Evolutionary conservation across 2,113 vertebrate species (phyloP).

Genomic region (Poeciliopsis occidentalis): DNA sequence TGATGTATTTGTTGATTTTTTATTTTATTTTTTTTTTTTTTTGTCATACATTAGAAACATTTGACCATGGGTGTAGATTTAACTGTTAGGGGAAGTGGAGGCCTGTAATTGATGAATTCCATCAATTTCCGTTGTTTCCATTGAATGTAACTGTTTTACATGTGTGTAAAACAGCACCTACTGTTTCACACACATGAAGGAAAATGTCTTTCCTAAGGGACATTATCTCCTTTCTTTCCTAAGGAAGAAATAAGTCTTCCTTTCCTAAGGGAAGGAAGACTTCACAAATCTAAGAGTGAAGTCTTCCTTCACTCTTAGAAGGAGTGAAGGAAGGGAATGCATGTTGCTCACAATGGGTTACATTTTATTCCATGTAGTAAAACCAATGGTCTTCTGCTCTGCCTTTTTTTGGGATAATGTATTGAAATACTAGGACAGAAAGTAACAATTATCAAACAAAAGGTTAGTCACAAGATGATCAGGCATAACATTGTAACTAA

Average conservation of each 20-base stretch:
- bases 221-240: background rate
- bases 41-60: no score
- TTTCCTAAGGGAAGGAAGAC: no score
- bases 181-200: slow-evolving; percentile 33
- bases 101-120: slow-evolving; percentile 3
- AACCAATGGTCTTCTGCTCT: background rate
- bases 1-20: no score
- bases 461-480: background rate
- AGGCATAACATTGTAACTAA: no score
- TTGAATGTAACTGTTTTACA: no score
- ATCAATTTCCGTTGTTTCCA: no score
- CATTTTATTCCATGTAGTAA: background rate
- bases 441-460: slow-evolving; percentile 35
- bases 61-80: background rate
- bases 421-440: slow-evolving; percentile 14
- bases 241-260: no score
- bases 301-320: slow-evolving; percentile 22
- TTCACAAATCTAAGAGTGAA: no score
- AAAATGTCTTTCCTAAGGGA: slow-evolving; percentile 62
- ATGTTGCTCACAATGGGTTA: slow-evolving; percentile 26
- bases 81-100: slow-evolving; percentile 16
- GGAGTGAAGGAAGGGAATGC: slow-evolving; percentile 29
- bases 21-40: no score
- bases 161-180: background rate
- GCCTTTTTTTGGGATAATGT: slow-evolving; percentile 9